Evolutionary conservation across 2,113 vertebrate genomes (phyloP).

Genomic region (Sula dactylatra): DNA sequence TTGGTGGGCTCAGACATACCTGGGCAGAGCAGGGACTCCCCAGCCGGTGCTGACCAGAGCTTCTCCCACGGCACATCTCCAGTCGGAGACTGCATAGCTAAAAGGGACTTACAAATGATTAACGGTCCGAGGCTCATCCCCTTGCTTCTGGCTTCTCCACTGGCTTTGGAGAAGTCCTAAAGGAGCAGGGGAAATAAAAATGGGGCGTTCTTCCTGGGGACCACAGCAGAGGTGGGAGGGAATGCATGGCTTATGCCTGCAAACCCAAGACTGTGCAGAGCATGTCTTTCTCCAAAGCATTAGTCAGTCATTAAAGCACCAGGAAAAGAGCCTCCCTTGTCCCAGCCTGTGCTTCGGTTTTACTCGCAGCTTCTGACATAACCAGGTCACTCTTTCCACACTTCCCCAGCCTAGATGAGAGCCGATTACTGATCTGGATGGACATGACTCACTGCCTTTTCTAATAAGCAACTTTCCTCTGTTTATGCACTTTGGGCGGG

Average conservation of each 20-base stretch:
- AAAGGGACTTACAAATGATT: neutral
- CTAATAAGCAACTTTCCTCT: neutral
- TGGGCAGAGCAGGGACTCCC: neutral
- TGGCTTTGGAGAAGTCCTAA: neutral
- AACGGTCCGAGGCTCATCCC: neutral
- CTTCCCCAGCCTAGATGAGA: neutral
- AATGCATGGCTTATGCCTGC: rapidly evolving
- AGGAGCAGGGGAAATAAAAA: neutral
- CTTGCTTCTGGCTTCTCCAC: neutral
- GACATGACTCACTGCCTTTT: constrained; percentile 17
- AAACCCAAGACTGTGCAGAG: neutral
- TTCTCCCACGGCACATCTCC: neutral
- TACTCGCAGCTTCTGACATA: constrained; percentile 30
- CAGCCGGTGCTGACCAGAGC: neutral
- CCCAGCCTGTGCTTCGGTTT: neutral
- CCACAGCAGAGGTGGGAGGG: rapidly evolving
- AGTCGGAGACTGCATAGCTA: neutral
- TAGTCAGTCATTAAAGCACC: neutral
- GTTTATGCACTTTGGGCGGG: neutral
- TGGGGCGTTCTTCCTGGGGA: neutral
- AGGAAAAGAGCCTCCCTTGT: neutral
- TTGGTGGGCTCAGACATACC: neutral
- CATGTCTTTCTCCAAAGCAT: neutral
- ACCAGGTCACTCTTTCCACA: constrained; percentile 62
- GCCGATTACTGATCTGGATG: neutral